Conservation (phyloP, 2,113 vertebrate genomes). For the Tupaia chinensis region DNA sequence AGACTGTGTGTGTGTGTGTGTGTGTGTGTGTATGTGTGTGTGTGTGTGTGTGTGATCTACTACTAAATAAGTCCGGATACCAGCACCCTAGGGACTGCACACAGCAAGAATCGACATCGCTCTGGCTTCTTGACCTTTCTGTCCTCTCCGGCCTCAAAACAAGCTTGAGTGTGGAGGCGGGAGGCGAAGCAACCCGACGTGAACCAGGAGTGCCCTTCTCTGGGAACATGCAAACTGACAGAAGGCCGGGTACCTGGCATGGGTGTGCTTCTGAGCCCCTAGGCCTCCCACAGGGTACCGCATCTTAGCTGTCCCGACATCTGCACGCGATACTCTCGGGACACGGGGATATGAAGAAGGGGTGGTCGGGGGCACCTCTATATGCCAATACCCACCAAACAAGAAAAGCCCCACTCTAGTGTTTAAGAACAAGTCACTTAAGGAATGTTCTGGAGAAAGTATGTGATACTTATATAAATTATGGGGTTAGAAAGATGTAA, state of each 20-base stretch:
- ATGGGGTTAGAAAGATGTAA: background rate
- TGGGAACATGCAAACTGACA: background rate
- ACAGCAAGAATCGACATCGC: background rate
- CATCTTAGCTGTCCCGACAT: background rate
- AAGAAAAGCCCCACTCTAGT: background rate
- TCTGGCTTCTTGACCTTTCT: background rate
- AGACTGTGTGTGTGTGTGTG: background rate
- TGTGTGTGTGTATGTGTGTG: too few species aligned
- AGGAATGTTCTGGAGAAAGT: background rate
- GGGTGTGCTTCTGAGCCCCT: background rate
- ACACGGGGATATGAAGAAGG: background rate
- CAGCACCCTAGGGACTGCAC: background rate
- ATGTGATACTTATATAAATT: background rate
- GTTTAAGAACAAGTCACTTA: background rate
- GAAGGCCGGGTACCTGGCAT: background rate
- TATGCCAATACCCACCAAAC: background rate
- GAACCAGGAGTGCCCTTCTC: background rate
- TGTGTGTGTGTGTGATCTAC: too few species aligned
- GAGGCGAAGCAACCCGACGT: background rate
- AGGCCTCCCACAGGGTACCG: background rate
- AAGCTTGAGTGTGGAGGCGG: background rate
- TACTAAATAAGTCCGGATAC: too few species aligned
- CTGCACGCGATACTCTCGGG: background rate
- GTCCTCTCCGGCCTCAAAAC: background rate
- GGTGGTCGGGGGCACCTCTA: background rate